These are phyloP conservation scores for Nemapogon koenigi DNA, from an alignment of 2,888 invertebrate genomes.

Conservation along the genomic window DNA sequence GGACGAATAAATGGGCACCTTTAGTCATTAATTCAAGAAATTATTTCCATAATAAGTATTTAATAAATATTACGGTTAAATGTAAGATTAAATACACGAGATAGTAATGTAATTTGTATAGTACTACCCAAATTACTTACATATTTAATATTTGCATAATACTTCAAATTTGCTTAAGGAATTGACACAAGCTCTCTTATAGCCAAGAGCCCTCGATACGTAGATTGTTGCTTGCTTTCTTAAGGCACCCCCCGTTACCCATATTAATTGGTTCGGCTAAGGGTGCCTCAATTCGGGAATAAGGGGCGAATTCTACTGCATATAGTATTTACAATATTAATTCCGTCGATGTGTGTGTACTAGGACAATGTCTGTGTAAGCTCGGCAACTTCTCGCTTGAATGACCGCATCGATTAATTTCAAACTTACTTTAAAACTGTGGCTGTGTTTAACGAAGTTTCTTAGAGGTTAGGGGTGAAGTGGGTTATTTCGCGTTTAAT, in stretches of 20 bases:
- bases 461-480: slow-evolving; percentile 4
- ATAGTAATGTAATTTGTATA: too few species aligned
- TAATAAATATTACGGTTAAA: too few species aligned
- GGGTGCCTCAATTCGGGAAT: slow-evolving; percentile 15
- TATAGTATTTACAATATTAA: slow-evolving; percentile 8
- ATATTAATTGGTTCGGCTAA: slow-evolving; percentile 32
- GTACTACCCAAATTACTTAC: too few species aligned
- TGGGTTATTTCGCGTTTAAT: slow-evolving; percentile 4
- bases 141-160: too few species aligned
- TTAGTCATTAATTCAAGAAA: too few species aligned
- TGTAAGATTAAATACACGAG: too few species aligned
- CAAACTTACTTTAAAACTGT: slow-evolving; percentile 31
- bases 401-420: slow-evolving; percentile 33
- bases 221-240: slow-evolving; percentile 10
- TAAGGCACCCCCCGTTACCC: slow-evolving; percentile 23
- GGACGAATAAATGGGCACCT: too few species aligned
- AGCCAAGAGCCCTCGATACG: neutral
- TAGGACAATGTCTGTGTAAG: slow-evolving; percentile 15
- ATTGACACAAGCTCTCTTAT: neutral
- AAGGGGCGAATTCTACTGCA: slow-evolving; percentile 5
- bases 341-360: slow-evolving; percentile 12
- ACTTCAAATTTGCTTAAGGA: neutral
- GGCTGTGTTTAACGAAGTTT: slow-evolving; percentile 7
- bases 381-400: slow-evolving; percentile 23
- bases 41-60: too few species aligned